phyloP scores from a whole-genome alignment of 23 tunicate genomes.

The Corella eumyota region DNA sequence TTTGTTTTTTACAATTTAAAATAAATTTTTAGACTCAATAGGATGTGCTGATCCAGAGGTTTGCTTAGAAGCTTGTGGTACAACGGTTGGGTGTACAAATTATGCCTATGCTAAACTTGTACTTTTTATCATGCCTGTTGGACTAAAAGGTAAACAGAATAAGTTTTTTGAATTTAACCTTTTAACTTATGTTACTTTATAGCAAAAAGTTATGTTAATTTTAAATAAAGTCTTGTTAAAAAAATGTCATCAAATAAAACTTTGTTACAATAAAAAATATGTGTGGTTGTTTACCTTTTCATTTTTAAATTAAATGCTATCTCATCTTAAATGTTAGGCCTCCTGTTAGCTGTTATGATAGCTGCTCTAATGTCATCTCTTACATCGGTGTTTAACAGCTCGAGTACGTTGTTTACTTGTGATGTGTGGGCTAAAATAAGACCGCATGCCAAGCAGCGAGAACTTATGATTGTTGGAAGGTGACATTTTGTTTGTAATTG shows the following conservation, averaged over 20 bases:
- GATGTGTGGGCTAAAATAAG: conserved; percentile 72
- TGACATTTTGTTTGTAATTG: no score
- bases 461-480: conserved; percentile 92
- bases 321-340: no score
- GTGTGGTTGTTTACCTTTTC: no score
- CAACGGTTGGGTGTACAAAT: conserved; percentile 49
- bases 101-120: conserved; percentile 74
- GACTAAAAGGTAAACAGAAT: conserved; percentile 70
- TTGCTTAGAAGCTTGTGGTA: conserved; percentile 38
- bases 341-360: conserved; percentile 79
- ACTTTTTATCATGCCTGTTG: conserved; percentile 52
- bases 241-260: no score
- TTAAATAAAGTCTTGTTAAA: no score
- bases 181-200: no score
- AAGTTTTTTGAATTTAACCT: no score
- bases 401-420: conserved; percentile 78
- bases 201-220: no score
- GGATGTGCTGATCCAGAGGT: conserved; percentile 49
- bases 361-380: conserved; percentile 92
- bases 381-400: conserved; percentile 84
- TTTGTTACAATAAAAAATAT: no score
- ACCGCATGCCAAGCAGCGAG: conserved; percentile 54
- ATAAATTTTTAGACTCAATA: conserved; percentile 19
- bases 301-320: no score
- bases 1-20: not conserved